Base-by-base conservation (phyloP, 2,888 invertebrate species). In the Drosophila tanythrix region DNA sequence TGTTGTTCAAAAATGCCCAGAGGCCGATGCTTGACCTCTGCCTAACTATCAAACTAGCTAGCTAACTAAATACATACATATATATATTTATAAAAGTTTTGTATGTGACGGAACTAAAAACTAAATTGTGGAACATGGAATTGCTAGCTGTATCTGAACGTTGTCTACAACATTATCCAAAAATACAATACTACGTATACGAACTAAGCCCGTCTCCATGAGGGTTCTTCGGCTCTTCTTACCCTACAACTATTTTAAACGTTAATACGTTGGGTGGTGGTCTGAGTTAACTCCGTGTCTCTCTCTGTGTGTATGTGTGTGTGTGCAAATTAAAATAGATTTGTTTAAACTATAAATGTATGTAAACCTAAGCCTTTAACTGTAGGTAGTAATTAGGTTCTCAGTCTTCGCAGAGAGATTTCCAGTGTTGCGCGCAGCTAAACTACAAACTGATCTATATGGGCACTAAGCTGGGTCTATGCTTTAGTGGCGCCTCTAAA, bases 381-480 rank as follows among this genome's bases (percentile, higher is more conserved):
- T 90, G 88, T 88, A 88, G 89, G 87, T 90, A 88, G 90, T 83
- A 90, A 76, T 80, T 86, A 88, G 90, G 90, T 91, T 92, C 93
- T 93, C 93, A 93, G 93, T 93, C 93, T 93, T 93, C 88, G 92
- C 93, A 92, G 92, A 92, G 92, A 93, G 92, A 92, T 92, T 90
- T 89, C 75, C 87, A 88, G 81, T 83, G 78, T 80, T 78, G 74
- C 71, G 43, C 76, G 65, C 63, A 72, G 69, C 65, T 62, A 51
- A 72, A 72, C 70, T 74, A 79, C 77, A 79, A 81, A 66, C 71
- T 81, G 74, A 70, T 79, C 72, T 80, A 78, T 80, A 73, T 56
- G 78, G 80, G 71, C 80, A 77, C 80, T 77, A 74, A 75, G 76
- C 76, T 71, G 76, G 63, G 52, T 31, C 21, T 29, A 50, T 7